Conservation (phyloP, 2,797 vertebrate species). For the Kryptopterus vitreolus region DNA sequence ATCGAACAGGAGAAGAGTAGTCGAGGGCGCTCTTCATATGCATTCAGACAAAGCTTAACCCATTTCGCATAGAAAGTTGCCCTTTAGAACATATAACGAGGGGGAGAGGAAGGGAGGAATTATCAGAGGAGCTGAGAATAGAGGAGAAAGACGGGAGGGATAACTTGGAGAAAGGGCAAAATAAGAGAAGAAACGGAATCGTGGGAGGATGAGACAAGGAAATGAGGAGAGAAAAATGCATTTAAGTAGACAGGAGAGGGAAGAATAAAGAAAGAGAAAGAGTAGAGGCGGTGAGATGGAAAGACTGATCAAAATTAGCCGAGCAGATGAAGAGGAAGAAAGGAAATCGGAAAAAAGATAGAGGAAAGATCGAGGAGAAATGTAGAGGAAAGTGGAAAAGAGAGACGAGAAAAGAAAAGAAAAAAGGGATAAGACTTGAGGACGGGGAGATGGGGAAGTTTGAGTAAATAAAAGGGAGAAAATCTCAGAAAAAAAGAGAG, state of each 20-base stretch:
- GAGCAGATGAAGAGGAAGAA: no score
- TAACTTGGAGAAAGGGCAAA: background rate
- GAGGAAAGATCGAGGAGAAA: background rate
- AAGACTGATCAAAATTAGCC: no score
- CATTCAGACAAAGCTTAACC: background rate
- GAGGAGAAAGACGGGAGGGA: background rate
- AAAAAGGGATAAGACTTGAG: no score
- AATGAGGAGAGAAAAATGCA: background rate
- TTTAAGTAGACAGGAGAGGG: background rate
- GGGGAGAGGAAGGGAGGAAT: background rate
- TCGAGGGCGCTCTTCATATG: background rate
- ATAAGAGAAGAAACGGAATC: background rate
- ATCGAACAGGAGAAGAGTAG: background rate
- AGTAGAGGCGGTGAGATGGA: background rate
- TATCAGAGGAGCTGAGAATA: background rate
- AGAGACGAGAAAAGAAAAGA: background rate
- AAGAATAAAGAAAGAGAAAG: background rate
- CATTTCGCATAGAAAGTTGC: background rate
- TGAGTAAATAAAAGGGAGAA: background rate
- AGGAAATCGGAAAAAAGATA: no score
- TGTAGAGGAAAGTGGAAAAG: background rate
- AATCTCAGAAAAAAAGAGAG: background rate
- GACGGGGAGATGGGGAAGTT: background rate
- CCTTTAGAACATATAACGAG: background rate
- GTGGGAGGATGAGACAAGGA: background rate